Conservation (phyloP, 2,113 vertebrate genomes). For the Rhagologus leucostigma region DNA sequence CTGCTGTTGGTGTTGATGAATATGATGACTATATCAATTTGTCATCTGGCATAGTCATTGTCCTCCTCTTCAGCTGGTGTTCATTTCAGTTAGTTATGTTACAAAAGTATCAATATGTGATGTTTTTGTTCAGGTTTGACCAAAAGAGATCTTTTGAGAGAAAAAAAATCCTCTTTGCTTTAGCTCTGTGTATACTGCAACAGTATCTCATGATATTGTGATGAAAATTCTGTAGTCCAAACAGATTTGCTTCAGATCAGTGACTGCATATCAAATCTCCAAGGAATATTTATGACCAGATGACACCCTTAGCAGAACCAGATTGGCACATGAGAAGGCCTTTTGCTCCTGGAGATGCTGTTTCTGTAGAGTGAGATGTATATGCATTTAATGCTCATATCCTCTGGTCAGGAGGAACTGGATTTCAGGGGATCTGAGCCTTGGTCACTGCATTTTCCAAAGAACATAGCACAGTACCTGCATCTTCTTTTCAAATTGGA, state of each 20-base stretch:
- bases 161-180: neutral
- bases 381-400: neutral
- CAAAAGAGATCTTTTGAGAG: neutral
- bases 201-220: neutral
- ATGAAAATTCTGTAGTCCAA: conserved; percentile 26
- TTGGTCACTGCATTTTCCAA: neutral
- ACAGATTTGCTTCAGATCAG: conserved; percentile 28
- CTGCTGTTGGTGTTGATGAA: conserved; percentile 19
- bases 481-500: neutral
- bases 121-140: neutral
- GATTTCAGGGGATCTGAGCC: neutral
- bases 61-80: neutral
- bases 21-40: neutral
- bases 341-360: conserved; percentile 18
- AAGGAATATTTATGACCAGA: conserved; percentile 48
- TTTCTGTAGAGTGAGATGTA: neutral
- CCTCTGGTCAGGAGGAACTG: neutral
- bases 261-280: neutral
- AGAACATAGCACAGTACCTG: neutral
- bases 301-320: conserved; percentile 26
- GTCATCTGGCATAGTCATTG: neutral
- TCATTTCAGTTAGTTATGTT: conserved; percentile 1
- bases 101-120: neutral
- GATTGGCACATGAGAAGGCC: neutral
- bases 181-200: neutral